Evolutionary conservation across 2,113 vertebrate genomes (phyloP).

Genomic region (Phyllostomus discolor): DNA sequence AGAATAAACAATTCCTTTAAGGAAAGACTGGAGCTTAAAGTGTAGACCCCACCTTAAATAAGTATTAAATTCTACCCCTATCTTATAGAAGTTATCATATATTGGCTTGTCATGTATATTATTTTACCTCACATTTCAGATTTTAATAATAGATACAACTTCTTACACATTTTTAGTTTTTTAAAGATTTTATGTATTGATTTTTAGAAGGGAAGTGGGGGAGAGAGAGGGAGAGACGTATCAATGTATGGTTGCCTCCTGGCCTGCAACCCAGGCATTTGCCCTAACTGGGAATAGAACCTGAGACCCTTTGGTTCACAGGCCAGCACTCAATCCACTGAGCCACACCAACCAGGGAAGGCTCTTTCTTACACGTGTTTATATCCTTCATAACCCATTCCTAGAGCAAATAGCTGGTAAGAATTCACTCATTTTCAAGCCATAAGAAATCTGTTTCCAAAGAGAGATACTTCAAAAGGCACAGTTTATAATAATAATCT

Average conservation of each 20-base stretch:
- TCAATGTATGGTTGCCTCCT: too few species aligned
- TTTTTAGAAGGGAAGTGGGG: too few species aligned
- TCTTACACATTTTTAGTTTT: not conserved
- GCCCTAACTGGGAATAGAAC: too few species aligned
- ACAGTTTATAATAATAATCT: not conserved
- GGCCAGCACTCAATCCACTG: too few species aligned
- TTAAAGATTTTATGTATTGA: too few species aligned
- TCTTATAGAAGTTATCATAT: not conserved
- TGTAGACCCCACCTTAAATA: not conserved
- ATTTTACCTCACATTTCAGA: not conserved
- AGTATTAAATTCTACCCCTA: not conserved
- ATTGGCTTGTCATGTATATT: not conserved
- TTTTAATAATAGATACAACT: not conserved
- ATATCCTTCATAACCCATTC: not conserved
- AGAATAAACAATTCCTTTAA: not conserved
- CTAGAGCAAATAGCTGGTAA: not conserved
- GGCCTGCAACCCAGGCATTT: too few species aligned
- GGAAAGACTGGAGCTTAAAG: not conserved
- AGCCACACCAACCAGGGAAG: too few species aligned
- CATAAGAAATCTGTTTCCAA: not conserved
- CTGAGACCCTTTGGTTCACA: too few species aligned
- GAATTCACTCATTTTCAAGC: not conserved
- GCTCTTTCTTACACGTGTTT: not conserved
- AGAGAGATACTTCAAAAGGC: not conserved
- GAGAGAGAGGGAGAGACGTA: too few species aligned